phyloP scores from a whole-genome alignment of 1,140 invertebrate species.

The Drosophila navojoa region DNA sequence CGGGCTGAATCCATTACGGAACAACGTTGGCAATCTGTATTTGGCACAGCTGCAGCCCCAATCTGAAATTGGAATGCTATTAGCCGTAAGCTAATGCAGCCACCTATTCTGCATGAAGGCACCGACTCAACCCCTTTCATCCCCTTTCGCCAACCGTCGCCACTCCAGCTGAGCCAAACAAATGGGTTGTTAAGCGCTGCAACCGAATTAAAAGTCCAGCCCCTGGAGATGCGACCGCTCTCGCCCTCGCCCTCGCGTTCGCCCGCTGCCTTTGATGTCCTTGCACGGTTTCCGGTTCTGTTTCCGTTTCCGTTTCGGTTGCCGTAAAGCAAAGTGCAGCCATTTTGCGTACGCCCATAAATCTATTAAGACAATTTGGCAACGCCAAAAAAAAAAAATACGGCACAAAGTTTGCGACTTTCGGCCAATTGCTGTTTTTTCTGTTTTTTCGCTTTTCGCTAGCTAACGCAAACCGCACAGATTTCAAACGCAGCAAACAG shows the following conservation, averaged over 20 bases:
- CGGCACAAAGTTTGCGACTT: conserved; percentile 39
- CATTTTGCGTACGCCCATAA: conserved; percentile 78
- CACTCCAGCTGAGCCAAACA: conserved; percentile 27
- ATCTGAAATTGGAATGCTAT: conserved; percentile 52
- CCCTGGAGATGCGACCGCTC: conserved; percentile 3
- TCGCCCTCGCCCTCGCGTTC: too few species aligned
- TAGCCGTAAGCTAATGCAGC: conserved; percentile 57
- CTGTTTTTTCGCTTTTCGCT: not conserved
- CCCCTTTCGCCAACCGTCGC: too few species aligned
- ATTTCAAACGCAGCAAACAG: conserved; percentile 53
- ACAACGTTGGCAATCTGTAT: conserved; percentile 1
- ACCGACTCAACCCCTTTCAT: too few species aligned
- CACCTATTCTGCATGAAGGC: not conserved
- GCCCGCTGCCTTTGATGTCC: conserved; percentile 10
- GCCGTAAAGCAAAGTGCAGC: conserved; percentile 66
- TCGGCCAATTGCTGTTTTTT: conserved; percentile 13
- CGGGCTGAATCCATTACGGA: not conserved
- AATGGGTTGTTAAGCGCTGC: conserved; percentile 34
- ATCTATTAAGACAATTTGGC: conserved; percentile 81
- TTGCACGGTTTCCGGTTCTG: conserved; percentile 29
- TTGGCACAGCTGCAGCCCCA: conserved; percentile 13
- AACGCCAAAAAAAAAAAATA: conserved; percentile 31
- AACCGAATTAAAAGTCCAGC: conserved; percentile 73
- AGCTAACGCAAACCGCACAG: conserved; percentile 36
- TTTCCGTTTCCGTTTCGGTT: conserved; percentile 47